Percentiles rank a stretch among this genome's conserved stretches.
Evolutionary conservation across 2,888 invertebrate species (phyloP).

Genomic region (Gonocerus acuteangulatus): DNA sequence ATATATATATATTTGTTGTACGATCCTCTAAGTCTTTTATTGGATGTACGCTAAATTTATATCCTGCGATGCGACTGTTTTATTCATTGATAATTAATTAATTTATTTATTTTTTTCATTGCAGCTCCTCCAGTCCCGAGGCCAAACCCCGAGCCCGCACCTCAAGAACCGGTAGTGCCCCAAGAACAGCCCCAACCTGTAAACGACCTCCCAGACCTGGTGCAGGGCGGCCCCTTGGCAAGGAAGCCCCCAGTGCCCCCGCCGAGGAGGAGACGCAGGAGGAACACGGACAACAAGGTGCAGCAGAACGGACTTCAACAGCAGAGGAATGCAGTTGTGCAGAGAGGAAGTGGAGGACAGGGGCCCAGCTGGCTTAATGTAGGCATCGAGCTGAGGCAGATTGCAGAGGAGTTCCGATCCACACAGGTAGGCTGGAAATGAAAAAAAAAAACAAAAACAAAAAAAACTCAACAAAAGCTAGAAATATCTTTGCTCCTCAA

Average conservation of each 20-base stretch:
- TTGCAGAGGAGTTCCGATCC: constrained; percentile 37
- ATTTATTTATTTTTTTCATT: no score
- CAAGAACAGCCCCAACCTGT: not conserved
- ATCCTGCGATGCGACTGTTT: no score
- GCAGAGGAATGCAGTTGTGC: constrained; percentile 6
- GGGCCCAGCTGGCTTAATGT: constrained; percentile 29
- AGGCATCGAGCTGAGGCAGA: constrained; percentile 38
- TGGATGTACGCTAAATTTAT: no score
- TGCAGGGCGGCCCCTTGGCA: not conserved
- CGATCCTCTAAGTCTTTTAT: no score
- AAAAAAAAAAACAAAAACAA: no score
- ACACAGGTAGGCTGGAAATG: constrained; percentile 32
- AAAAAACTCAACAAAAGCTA: no score
- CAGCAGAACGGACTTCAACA: constrained; percentile 1
- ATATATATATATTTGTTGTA: no score
- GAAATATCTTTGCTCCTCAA: no score
- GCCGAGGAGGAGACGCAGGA: constrained; percentile 16
- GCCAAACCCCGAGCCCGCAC: not conserved
- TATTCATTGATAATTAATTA: no score
- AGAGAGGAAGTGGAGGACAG: not conserved
- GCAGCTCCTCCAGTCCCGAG: no score
- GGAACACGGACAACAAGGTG: not conserved
- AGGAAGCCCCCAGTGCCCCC: constrained; percentile 17
- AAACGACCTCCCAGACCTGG: constrained; percentile 8
- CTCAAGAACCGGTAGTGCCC: not conserved